These are phyloP conservation scores for Zootoca vivipara DNA, from an alignment of 2,113 vertebrate species.

Conservation along the genomic window DNA sequence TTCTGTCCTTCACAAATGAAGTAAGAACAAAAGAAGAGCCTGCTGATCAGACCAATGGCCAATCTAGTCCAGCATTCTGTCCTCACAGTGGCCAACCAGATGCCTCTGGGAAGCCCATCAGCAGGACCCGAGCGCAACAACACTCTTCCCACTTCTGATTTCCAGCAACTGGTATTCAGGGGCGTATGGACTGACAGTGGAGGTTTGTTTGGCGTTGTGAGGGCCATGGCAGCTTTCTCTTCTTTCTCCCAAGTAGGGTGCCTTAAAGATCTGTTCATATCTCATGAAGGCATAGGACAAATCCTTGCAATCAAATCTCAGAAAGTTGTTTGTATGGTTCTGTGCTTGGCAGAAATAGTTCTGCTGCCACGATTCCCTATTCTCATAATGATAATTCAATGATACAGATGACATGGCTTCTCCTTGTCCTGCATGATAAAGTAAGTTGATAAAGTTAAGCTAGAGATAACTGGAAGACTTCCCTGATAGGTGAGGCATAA, in stretches of 20 bases:
- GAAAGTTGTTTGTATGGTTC: not conserved
- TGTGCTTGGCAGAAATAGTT: not conserved
- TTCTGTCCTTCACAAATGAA: not conserved
- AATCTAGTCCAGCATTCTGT: no score
- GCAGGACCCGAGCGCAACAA: no score
- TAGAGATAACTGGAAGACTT: not conserved
- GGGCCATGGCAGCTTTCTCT: not conserved
- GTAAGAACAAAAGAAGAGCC: no score
- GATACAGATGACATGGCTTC: not conserved
- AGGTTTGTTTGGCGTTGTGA: not conserved
- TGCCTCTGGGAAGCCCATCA: no score
- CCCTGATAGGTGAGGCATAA: not conserved
- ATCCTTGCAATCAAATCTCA: not conserved
- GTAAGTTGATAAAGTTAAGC: not conserved
- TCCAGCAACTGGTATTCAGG: no score
- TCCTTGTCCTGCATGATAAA: not conserved
- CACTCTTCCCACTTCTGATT: no score
- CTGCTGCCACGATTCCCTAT: not conserved
- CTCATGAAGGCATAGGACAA: not conserved
- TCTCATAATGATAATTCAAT: not conserved
- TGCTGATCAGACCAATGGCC: no score
- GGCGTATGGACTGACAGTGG: no score
- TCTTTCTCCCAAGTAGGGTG: not conserved
- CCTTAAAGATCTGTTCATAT: not conserved
- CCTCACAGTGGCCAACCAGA: no score